A percentile compares a stretch with the other conserved stretches of the same genome.
phyloP scores from a whole-genome alignment of 2,888 invertebrate genomes.

The Callinectes sapidus region DNA sequence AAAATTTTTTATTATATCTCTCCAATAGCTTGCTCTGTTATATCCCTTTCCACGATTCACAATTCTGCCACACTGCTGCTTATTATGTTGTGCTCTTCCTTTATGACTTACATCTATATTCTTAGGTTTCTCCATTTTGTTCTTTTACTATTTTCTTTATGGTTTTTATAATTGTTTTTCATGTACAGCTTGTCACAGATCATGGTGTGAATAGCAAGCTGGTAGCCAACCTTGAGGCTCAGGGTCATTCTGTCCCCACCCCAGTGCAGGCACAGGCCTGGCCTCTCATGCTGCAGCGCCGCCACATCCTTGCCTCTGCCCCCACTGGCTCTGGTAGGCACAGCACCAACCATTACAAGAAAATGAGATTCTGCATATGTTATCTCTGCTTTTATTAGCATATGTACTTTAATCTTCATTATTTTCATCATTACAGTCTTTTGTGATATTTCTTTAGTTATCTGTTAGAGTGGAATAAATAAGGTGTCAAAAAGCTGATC shows the following conservation, averaged over 20 bases:
- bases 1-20: not conserved
- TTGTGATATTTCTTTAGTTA: not conserved
- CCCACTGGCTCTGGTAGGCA: conserved; percentile 86
- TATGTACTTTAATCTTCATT: not conserved
- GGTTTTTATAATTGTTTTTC: not conserved
- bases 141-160: not conserved
- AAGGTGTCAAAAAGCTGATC: not conserved
- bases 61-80: not conserved
- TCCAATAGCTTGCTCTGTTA: not conserved
- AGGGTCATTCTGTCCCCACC: conserved; percentile 87
- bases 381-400: not conserved
- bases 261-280: conserved; percentile 95
- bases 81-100: not conserved
- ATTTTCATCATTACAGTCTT: conserved; percentile 30
- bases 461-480: not conserved
- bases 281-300: conserved; percentile 88
- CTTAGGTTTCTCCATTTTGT: not conserved
- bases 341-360: not conserved
- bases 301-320: conserved; percentile 93
- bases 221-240: conserved; percentile 82
- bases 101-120: not conserved
- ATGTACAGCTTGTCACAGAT: conserved; percentile 76
- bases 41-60: not conserved
- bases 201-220: conserved; percentile 81
- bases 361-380: not conserved